Conservation (phyloP, 2,888 invertebrate species). For the Patella pellucida region DNA sequence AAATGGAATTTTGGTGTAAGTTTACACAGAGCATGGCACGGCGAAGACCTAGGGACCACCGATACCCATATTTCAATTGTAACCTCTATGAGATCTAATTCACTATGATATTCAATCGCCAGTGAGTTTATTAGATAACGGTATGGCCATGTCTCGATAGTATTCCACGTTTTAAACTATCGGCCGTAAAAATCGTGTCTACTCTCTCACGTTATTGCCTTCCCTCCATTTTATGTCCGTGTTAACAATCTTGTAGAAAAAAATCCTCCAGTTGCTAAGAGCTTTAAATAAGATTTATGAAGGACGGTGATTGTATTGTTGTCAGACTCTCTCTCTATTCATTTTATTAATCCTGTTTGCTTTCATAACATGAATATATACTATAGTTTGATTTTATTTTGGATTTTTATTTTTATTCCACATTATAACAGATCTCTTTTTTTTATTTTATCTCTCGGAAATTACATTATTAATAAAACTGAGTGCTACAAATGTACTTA, state of each 20-base stretch:
- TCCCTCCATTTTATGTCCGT: neutral
- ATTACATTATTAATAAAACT: too few relatives aligned
- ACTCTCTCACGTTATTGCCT: neutral
- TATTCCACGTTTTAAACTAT: neutral
- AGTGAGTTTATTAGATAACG: conserved; percentile 9
- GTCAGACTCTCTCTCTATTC: too few relatives aligned
- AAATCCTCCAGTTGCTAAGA: conserved; percentile 3
- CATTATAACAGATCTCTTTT: too few relatives aligned
- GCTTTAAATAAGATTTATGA: conserved; percentile 8
- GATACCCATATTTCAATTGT: conserved; percentile 10
- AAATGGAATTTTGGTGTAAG: conserved; percentile 34
- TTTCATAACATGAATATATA: too few relatives aligned
- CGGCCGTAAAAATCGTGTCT: conserved; percentile 2
- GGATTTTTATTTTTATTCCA: too few relatives aligned
- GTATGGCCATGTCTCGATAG: neutral
- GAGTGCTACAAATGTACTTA: too few relatives aligned
- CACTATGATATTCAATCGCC: conserved; percentile 1
- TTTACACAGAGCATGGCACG: conserved; percentile 11
- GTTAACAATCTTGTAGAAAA: neutral
- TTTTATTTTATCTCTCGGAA: too few relatives aligned
- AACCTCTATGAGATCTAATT: neutral
- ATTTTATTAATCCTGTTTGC: too few relatives aligned
- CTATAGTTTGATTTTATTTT: too few relatives aligned
- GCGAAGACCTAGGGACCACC: conserved; percentile 10
- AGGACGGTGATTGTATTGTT: neutral